These are phyloP conservation scores for Rotaria macrura DNA, from an alignment of 2,888 invertebrate genomes.

Conservation along the genomic window DNA sequence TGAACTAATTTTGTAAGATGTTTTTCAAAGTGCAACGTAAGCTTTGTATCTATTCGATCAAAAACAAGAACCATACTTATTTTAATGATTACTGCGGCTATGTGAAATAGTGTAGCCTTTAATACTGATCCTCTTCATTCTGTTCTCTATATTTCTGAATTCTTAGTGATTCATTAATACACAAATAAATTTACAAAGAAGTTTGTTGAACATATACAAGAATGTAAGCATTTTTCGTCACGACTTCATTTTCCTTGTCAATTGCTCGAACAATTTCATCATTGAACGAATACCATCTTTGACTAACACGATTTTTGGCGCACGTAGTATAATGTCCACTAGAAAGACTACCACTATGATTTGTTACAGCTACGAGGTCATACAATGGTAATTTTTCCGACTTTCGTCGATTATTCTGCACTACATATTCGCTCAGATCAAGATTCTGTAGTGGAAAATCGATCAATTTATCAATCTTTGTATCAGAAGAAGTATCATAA, in stretches of 20 bases:
- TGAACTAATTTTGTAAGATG: too few species aligned
- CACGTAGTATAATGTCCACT: constrained; percentile 29
- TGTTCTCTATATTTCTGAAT: too few species aligned
- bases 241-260: background rate
- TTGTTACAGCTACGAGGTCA: constrained; percentile 33
- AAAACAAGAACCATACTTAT: too few species aligned
- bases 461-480: constrained; percentile 29
- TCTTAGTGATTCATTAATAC: too few species aligned
- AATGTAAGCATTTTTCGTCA: background rate
- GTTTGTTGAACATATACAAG: background rate
- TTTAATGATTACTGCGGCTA: too few species aligned
- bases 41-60: too few species aligned
- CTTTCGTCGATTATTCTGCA: background rate
- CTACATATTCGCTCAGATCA: background rate
- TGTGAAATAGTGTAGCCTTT: too few species aligned
- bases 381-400: background rate
- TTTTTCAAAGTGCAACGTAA: too few species aligned
- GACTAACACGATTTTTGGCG: background rate
- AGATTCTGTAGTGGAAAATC: constrained; percentile 28
- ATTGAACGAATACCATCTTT: constrained; percentile 2
- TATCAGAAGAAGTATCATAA: background rate
- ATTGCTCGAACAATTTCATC: background rate
- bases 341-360: constrained; percentile 32
- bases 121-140: too few species aligned
- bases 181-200: too few species aligned